Evolutionary conservation across 30 jellyfish, hydroid and myxozoan genomes (phyloP), one percentile per base, ranked within the genome.

Genomic region (Catostylus mosaicus): DNA sequence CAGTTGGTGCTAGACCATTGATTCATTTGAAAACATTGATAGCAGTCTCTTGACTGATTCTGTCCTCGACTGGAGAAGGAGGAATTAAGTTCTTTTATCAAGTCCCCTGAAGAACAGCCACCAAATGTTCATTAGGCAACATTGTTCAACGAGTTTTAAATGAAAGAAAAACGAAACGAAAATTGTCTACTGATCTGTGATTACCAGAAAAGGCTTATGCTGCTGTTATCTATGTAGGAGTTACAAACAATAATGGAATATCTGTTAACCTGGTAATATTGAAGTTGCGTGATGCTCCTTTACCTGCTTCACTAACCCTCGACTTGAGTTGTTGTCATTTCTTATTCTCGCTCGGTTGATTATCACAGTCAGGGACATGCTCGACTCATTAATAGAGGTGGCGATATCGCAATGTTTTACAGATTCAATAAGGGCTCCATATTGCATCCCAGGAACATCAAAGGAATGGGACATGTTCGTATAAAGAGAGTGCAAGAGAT

Each of bases 361-460:
- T 63, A 56, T 40, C 24, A 3, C 72, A 27, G 23, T 78, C 56
- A 65, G 29, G 33, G 73, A 62, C 8, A 56, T 56, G 51, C 52
- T 62, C 56, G 37, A 34, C 22, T 56, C 72, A 22, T 32, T 78
- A 59, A 20, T 26, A 19, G 63, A 60, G 24, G 68, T 60, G 3
- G 75, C 36, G 31, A 29, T 78, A 6, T 5, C 74, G 19, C 32
- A 34, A 2, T 66, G 83, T 54, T 80, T 32, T 38, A 80, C 77
- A 22, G 91, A 80, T 56, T 80, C 91, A 4, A 64, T 50, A 36
- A 67, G 40, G 47, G 77, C 84, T 3, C 48, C 45, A 6, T 80
- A 65, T 31, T 80, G 91, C 85, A 80, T 80, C 37, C 38, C 45
- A 60, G 89, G 89, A 19, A 54, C 48, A 27, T 16, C 30, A 3